phyloP scores from a whole-genome alignment of 1,140 invertebrate species.

The Ceratoteleas bidentatus region DNA sequence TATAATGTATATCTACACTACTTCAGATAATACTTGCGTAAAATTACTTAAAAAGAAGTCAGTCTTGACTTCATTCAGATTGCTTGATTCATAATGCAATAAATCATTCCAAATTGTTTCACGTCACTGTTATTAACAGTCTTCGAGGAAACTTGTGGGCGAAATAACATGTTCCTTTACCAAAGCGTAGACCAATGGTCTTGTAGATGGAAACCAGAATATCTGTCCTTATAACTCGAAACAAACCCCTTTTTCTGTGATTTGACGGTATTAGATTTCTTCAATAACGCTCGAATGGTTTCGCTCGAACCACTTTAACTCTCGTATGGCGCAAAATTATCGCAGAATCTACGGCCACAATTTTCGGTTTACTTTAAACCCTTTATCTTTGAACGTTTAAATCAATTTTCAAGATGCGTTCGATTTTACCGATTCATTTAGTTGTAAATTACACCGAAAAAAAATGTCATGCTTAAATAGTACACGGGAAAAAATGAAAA shows the following conservation, averaged over 20 bases:
- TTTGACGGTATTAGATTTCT: constrained; percentile 30
- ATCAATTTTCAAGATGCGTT: too few species aligned
- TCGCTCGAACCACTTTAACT: constrained; percentile 16
- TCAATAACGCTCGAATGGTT: constrained; percentile 21
- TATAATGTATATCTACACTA: too few species aligned
- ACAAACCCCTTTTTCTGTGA: constrained; percentile 26
- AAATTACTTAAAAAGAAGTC: constrained; percentile 5
- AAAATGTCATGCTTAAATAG: too few species aligned
- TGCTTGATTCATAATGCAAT: neutral
- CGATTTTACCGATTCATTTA: too few species aligned
- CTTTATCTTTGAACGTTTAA: too few species aligned
- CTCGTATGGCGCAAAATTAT: constrained; percentile 13
- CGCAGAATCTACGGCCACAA: neutral
- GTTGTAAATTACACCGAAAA: too few species aligned
- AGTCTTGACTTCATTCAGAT: constrained; percentile 6
- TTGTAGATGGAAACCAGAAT: constrained; percentile 6
- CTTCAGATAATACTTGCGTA: neutral
- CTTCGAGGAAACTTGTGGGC: neutral
- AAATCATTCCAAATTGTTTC: constrained; percentile 15
- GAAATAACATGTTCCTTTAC: constrained; percentile 20
- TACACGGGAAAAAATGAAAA: too few species aligned
- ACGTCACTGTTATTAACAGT: constrained; percentile 6
- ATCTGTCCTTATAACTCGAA: constrained; percentile 13
- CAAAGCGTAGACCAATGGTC: constrained; percentile 13
- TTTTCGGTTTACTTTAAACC: too few species aligned